Evolutionary conservation across 2,113 vertebrate species (phyloP), one percentile per base, ranked within the genome.

Genomic region (Pituophis catenifer): DNA sequence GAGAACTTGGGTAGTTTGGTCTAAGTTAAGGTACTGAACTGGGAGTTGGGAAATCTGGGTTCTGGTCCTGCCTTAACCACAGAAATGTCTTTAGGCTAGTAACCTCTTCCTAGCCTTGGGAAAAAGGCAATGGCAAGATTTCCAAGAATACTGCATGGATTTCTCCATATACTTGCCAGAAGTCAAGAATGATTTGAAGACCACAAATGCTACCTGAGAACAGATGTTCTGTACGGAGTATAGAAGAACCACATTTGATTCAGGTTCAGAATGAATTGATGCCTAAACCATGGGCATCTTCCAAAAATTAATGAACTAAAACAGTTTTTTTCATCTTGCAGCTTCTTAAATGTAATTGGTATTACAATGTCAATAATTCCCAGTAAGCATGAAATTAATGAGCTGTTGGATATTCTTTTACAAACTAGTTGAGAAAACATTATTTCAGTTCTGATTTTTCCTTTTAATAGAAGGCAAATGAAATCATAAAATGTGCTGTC

Each of bases 391-490:
- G 70, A 81, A 38, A 38, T 81, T 9, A 81, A 81, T 75, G 70
- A 81, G 33, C 33, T 81, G 15, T 81, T 89, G 53, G 12, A n/a
- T 33, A 58, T 70, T 29, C 54, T 58, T 86, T 89, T 88, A 70
- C 48, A 93, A n/a, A 7, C 95, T 94, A 97, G 94, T 96, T 93
- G 94, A 86, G 65, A 95, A 94, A 94, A 91, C 53, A 94, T 5
- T 23, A 93, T 95, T 92, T 89, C 54, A 13, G 15, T 38, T 26
- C 94, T 92, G 93, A 57, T 59, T 58, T 53, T 94, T 95, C 95
- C 91, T 93, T 57, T 95, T 95, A 1, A 53, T 54, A 81, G 50
- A 93, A 70, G 54, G 65, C 57, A 89, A 93, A 89, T 89, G 19
- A n/a, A 44, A 59, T 90, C 95, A 95, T 88, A 92, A 93, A 94